Conservation (phyloP, 2,797 vertebrate genomes). For the Bradypodion ventrale region DNA sequence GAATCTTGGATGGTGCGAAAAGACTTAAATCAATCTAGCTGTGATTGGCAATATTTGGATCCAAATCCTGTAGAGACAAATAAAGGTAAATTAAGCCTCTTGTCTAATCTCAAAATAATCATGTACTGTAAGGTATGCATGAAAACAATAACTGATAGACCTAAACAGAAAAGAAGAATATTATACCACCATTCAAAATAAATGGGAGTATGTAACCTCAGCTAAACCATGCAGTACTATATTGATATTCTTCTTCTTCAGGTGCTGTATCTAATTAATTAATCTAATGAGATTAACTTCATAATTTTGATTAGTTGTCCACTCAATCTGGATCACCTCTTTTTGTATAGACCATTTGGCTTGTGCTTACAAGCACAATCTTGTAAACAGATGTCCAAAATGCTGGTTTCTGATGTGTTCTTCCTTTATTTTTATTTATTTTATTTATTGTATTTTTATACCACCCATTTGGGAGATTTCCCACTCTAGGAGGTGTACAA, state of each 20-base stretch:
- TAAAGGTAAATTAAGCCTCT: conserved; percentile 61
- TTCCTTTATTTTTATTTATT: neutral
- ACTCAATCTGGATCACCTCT: neutral
- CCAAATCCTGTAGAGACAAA: conserved; percentile 82
- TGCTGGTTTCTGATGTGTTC: neutral
- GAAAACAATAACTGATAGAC: neutral
- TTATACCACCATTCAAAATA: neutral
- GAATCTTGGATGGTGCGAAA: conserved; percentile 82
- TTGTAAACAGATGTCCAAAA: neutral
- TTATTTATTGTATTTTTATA: no score
- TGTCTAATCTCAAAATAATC: neutral
- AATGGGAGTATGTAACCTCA: neutral
- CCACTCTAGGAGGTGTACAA: no score
- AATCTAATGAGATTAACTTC: neutral
- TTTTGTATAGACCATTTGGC: neutral
- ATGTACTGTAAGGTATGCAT: neutral
- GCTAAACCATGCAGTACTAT: neutral
- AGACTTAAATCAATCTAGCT: conserved; percentile 71
- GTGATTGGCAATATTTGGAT: conserved; percentile 84
- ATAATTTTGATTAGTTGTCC: neutral
- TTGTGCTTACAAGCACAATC: neutral
- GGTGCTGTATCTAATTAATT: no score
- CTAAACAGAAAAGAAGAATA: neutral
- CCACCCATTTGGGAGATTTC: no score
- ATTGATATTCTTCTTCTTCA: no score